Percentiles rank a stretch among this genome's conserved stretches.
These are phyloP conservation scores for Patella depressa DNA, from an alignment of 2,888 invertebrate genomes.

Conservation along the genomic window DNA sequence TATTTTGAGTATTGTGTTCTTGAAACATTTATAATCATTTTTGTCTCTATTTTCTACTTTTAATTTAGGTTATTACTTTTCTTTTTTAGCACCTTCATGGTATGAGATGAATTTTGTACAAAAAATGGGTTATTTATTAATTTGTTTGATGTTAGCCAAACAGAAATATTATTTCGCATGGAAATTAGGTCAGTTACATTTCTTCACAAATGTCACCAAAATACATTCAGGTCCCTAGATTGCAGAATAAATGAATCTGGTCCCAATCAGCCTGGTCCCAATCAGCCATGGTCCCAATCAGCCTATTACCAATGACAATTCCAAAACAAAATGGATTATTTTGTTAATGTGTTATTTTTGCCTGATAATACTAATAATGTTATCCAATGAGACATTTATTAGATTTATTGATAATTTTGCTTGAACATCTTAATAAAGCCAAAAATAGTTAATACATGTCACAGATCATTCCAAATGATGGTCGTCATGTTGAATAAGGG, in stretches of 20 bases:
- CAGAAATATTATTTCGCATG: conserved; percentile 98
- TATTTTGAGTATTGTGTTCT: background rate
- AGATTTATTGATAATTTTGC: too few relatives aligned
- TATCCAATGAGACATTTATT: too few relatives aligned
- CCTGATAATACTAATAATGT: background rate
- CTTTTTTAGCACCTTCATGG: conserved; percentile 77
- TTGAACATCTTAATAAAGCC: too few relatives aligned
- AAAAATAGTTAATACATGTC: too few relatives aligned
- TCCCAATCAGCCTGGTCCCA: too few relatives aligned
- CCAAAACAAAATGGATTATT: too few relatives aligned
- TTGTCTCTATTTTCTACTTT: background rate
- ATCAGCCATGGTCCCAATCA: too few relatives aligned
- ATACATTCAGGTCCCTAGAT: background rate
- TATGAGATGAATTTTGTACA: conserved; percentile 76
- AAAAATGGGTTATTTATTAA: conserved; percentile 82
- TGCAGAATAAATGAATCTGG: background rate
- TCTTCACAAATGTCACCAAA: background rate
- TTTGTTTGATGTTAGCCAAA: conserved; percentile 84
- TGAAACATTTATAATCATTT: background rate
- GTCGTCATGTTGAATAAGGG: too few relatives aligned
- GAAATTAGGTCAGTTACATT: conserved; percentile 76
- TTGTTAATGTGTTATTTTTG: background rate
- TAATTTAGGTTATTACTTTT: conserved; percentile 26
- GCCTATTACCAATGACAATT: too few relatives aligned
- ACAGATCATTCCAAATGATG: too few relatives aligned